Percentiles rank a stretch among this genome's conserved stretches.
These are phyloP conservation scores for Pseudochirops cupreus DNA, from an alignment of 2,797 vertebrate genomes.

Conservation along the genomic window DNA sequence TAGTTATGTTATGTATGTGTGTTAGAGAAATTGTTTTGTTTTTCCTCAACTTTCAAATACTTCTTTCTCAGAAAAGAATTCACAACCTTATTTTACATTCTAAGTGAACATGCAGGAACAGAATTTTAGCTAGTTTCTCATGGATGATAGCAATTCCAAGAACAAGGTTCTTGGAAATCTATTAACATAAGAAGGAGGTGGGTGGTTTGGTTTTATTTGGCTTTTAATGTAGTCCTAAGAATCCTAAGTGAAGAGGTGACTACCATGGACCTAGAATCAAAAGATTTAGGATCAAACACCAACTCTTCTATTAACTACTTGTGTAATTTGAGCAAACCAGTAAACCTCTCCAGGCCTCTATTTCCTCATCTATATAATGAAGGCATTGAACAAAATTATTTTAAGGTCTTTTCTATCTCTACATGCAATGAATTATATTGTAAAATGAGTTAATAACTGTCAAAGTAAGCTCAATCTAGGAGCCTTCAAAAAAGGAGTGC, in stretches of 20 bases:
- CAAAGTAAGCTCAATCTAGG: neutral
- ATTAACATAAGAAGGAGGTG: slow-evolving; percentile 42
- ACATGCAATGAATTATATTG: neutral
- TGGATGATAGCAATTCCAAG: slow-evolving; percentile 45
- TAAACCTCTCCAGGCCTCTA: neutral
- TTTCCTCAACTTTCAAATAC: slow-evolving; percentile 59
- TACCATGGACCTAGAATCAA: neutral
- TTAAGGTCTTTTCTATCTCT: neutral
- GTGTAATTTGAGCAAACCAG: neutral
- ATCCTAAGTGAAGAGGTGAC: neutral
- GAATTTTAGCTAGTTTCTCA: slow-evolving; percentile 55
- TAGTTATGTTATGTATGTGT: neutral
- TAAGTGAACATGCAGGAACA: slow-evolving; percentile 42
- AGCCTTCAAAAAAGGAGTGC: neutral
- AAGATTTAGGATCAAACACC: neutral
- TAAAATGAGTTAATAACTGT: neutral
- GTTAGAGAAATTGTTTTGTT: slow-evolving; percentile 55
- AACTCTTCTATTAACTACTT: neutral
- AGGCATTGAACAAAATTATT: neutral
- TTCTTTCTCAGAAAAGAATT: slow-evolving; percentile 63
- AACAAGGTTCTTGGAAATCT: slow-evolving; percentile 46
- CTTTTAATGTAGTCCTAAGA: slow-evolving; percentile 32
- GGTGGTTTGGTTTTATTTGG: neutral
- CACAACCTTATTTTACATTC: slow-evolving; percentile 55
- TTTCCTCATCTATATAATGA: neutral